These are phyloP conservation scores for Corythornis madagascariensis DNA, from an alignment of 2,113 vertebrate genomes.

Conservation along the genomic window DNA sequence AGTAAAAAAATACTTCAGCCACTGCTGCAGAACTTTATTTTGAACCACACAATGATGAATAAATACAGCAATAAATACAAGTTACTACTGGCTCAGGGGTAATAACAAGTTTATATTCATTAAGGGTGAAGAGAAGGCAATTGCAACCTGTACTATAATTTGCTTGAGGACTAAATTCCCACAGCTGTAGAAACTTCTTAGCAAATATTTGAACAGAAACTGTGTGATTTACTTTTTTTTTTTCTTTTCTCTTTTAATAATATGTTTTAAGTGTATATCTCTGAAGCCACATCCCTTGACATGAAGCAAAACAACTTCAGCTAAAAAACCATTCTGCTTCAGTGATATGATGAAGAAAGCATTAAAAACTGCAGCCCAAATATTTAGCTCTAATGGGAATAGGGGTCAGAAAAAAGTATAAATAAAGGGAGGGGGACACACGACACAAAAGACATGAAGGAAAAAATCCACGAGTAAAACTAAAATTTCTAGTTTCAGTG, in stretches of 20 bases:
- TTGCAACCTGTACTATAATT: neutral
- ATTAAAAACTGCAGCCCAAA: neutral
- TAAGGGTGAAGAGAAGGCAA: neutral
- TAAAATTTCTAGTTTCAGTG: neutral
- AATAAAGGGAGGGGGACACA: neutral
- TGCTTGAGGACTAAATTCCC: neutral
- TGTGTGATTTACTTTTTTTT: neutral
- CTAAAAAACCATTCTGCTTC: neutral
- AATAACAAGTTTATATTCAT: neutral
- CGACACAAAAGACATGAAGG: neutral
- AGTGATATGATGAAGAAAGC: neutral
- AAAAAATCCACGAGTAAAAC: neutral
- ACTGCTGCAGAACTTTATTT: neutral
- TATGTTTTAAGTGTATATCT: neutral
- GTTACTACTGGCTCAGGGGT: neutral
- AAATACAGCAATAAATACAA: slow-evolving; percentile 8
- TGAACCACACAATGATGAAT: neutral
- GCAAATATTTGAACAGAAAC: slow-evolving; percentile 7
- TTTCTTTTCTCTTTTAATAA: neutral
- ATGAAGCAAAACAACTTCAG: neutral
- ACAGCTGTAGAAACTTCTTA: neutral
- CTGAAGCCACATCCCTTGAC: neutral
- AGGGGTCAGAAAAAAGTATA: neutral
- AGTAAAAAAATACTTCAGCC: neutral
- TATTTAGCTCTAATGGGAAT: neutral